phyloP scores from a whole-genome alignment of 2,113 vertebrate genomes.

The Rhea americana region DNA sequence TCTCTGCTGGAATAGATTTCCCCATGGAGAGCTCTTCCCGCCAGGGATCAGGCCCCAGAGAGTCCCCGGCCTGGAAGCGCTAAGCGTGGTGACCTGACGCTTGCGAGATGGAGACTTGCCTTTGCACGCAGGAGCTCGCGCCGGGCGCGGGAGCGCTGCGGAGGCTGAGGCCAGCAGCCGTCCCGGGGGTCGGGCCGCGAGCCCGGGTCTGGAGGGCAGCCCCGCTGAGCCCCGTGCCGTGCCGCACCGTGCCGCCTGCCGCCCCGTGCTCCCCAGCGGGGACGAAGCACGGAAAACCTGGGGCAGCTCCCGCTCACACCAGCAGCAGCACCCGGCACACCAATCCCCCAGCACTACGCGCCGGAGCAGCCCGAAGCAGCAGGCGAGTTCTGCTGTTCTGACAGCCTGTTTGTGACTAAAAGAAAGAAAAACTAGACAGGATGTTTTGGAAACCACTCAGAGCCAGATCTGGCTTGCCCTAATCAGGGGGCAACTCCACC shows the following conservation, averaged over 20 bases:
- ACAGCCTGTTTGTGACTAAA: background rate
- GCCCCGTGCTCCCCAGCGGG: too few species aligned
- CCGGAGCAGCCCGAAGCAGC: background rate
- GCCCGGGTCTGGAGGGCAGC: too few species aligned
- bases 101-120: background rate
- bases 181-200: too few species aligned
- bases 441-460: background rate
- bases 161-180: too few species aligned
- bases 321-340: background rate
- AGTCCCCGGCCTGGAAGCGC: background rate
- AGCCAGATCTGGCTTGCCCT: background rate
- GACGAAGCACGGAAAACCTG: too few species aligned
- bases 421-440: background rate
- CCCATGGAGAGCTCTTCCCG: background rate
- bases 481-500: background rate
- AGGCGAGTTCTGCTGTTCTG: background rate
- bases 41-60: fast-evolving
- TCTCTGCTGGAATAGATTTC: background rate
- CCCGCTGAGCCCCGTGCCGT: too few species aligned
- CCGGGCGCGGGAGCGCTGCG: too few species aligned
- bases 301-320: too few species aligned
- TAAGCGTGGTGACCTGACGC: fast-evolving
- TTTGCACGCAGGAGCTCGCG: background rate
- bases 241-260: too few species aligned
- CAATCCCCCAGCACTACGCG: fast-evolving